A percentile compares a stretch with the other conserved stretches of the same genome.
These are phyloP conservation scores for Scaptomyza pallida DNA, from an alignment of 1,140 invertebrate genomes.

Conservation along the genomic window DNA sequence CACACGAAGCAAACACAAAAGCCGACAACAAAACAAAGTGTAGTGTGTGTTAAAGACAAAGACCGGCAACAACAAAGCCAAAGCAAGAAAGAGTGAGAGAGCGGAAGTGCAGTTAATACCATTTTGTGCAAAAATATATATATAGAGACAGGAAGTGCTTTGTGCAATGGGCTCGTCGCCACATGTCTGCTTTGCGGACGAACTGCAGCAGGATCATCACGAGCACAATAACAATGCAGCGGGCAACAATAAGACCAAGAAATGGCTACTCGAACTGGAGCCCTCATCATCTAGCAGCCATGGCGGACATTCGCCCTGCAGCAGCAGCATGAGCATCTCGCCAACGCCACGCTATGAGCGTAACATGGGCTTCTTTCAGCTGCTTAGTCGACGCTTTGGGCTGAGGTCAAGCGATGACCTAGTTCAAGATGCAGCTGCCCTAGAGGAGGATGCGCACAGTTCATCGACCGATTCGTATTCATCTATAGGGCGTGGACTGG, in stretches of 20 bases:
- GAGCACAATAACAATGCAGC: slow-evolving; percentile 31
- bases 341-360: slow-evolving; percentile 85
- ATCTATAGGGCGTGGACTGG: slow-evolving; percentile 79
- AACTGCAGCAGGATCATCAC: slow-evolving; percentile 42
- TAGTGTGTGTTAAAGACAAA: slow-evolving; percentile 31
- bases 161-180: slow-evolving; percentile 60
- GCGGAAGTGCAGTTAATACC: slow-evolving; percentile 31
- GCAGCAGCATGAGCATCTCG: slow-evolving; percentile 71
- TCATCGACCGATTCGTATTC: slow-evolving; percentile 86
- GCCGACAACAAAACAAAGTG: slow-evolving; percentile 31
- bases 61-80: slow-evolving; percentile 73
- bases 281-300: slow-evolving; percentile 20
- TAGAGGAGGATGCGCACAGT: slow-evolving; percentile 85
- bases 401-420: slow-evolving; percentile 85
- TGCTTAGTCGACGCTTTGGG: slow-evolving; percentile 86
- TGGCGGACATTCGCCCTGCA: slow-evolving; percentile 42
- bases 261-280: slow-evolving; percentile 40
- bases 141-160: slow-evolving; percentile 26
- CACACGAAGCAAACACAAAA: slow-evolving; percentile 37
- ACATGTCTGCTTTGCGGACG: slow-evolving; percentile 77
- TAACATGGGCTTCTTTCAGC: slow-evolving; percentile 86
- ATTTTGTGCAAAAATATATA: too few relatives aligned
- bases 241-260: slow-evolving; percentile 39
- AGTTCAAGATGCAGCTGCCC: slow-evolving; percentile 67
- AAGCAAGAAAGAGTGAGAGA: neutral